Evolutionary conservation across 2,888 invertebrate genomes (phyloP).

Genomic region (Cremastinae sp.): DNA sequence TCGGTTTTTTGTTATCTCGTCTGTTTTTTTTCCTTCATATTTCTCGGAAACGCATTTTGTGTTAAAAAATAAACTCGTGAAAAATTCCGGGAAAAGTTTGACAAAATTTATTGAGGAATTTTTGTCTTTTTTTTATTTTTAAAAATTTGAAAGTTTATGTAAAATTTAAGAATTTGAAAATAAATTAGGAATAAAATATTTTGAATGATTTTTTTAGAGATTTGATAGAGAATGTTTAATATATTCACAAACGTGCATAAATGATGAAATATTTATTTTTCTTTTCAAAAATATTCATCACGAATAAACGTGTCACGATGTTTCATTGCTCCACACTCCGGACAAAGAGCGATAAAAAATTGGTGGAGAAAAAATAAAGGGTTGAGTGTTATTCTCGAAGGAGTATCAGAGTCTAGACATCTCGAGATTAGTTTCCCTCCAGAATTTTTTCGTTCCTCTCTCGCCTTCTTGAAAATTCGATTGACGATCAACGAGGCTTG

Average conservation of each 20-base stretch:
- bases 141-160: too few relatives aligned
- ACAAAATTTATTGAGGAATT: constrained; percentile 5
- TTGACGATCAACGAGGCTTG: constrained; percentile 38
- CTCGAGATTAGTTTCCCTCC: constrained; percentile 50
- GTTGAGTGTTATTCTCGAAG: constrained; percentile 24
- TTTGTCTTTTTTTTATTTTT: too few relatives aligned
- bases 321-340: neutral
- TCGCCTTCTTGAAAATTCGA: constrained; percentile 29
- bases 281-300: too few relatives aligned
- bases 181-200: too few relatives aligned
- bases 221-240: too few relatives aligned
- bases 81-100: too few relatives aligned
- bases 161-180: too few relatives aligned
- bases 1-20: constrained; percentile 5
- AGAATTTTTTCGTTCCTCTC: constrained; percentile 3
- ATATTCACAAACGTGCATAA: too few relatives aligned
- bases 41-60: neutral
- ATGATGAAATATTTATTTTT: too few relatives aligned
- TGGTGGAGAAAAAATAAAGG: neutral
- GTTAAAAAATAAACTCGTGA: neutral
- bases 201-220: too few relatives aligned
- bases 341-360: constrained; percentile 16
- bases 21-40: neutral
- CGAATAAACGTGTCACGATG: too few relatives aligned
- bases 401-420: constrained; percentile 53